A percentile compares a stretch with the other conserved stretches of the same genome.
phyloP scores from a whole-genome alignment of 2,888 invertebrate genomes.

The Diplolepis rosae region DNA sequence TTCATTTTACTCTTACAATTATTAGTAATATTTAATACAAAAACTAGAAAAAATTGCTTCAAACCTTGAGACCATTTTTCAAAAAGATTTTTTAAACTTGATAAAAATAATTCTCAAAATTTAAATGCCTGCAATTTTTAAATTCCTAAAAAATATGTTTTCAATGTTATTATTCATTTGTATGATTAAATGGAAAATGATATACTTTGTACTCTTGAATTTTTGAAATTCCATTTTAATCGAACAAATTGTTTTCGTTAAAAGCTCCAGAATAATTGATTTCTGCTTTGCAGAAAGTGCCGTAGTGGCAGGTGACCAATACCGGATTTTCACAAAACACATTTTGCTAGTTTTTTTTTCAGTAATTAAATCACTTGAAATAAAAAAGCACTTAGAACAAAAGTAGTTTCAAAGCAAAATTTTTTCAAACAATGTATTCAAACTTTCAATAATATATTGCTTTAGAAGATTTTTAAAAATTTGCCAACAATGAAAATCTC shows the following conservation, averaged over 20 bases:
- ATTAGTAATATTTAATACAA: too few relatives aligned
- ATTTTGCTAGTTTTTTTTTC: conserved; percentile 1
- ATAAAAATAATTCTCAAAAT: too few relatives aligned
- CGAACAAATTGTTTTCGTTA: neutral
- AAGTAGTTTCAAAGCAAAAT: neutral
- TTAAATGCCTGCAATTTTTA: too few relatives aligned
- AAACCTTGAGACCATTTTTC: too few relatives aligned
- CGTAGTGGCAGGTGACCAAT: neutral
- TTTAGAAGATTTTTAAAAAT: neutral
- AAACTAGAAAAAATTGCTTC: too few relatives aligned
- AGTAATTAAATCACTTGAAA: conserved; percentile 12
- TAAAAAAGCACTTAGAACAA: neutral
- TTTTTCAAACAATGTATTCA: neutral
- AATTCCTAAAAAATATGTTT: too few relatives aligned
- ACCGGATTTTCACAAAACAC: neutral
- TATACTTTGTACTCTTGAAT: neutral
- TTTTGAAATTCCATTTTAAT: conserved; percentile 21
- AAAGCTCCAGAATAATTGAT: conserved; percentile 16
- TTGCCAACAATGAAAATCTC: neutral
- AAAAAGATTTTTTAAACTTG: too few relatives aligned
- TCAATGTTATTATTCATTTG: too few relatives aligned
- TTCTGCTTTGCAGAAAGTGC: neutral
- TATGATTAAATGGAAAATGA: too few relatives aligned
- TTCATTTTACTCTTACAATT: too few relatives aligned
- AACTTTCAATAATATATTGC: neutral